Evolutionary conservation across 2,888 invertebrate genomes (phyloP), one percentile per base, ranked within the genome.

Genomic region (Phorcus lineatus): DNA sequence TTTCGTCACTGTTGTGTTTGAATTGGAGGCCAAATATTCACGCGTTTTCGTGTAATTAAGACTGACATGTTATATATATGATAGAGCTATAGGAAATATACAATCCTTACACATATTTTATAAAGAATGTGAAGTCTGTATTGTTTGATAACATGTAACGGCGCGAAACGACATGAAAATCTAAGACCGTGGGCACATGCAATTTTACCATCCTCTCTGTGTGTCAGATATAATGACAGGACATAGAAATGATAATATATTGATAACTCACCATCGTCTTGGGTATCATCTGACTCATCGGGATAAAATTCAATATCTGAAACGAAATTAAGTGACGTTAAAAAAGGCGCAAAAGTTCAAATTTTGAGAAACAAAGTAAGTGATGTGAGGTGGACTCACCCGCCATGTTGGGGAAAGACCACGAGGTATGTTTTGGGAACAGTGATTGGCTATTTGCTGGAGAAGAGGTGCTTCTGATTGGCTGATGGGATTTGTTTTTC

Each of bases 321-420:
- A 92, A 91, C 78, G 83, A 84, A 86, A 86, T 85, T 83, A 83
- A 84, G 86, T 82, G 84, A 80, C 81, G 79, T 83, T 81, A 84
- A 82, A 86, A 80, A 85, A 79, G 83, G 84, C 84, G 82, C 83
- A 86, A 84, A 84, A 84, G 84, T 88, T 86, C 80, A 85, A 89
- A 89, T 85, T 86, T 85, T 82, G 83, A 85, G 86, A 87, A 88
- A 90, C 89, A 86, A 89, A 88, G 84, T 86, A 86, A 86, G 86
- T 86, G 88, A 89, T 88, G 88, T 90, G 89, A 90, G 89, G 89
- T 88, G 88, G 88, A 89, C 91, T 91, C 90, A 91, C 91, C 91
- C 91, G 91, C 91, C 91, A 91, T 91, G 87, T 90, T 91, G 91
- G 52, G 89, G 90, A 88, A 88, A 89, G 88, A 88, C 89, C 90